Conservation (phyloP, 2,888 invertebrate species). For the Entomobrya multifasciata region DNA sequence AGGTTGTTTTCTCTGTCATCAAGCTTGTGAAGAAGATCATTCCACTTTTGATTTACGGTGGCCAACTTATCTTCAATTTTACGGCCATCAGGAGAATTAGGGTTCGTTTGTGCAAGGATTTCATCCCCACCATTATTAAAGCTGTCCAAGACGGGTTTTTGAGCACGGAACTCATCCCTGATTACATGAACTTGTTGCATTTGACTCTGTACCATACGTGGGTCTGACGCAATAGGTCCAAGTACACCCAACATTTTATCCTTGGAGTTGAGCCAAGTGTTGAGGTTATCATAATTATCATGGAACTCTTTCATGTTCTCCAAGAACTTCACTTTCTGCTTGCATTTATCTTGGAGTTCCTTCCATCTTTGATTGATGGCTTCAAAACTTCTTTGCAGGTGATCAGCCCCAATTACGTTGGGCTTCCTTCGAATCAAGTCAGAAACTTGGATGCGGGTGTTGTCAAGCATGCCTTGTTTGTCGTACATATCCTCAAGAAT, state of each 20-base stretch:
- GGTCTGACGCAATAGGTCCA: constrained; percentile 97
- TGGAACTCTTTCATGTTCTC: constrained; percentile 94
- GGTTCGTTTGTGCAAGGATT: constrained; percentile 85
- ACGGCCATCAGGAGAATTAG: constrained; percentile 85
- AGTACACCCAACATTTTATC: constrained; percentile 97
- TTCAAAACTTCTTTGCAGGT: constrained; percentile 91
- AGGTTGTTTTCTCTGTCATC: constrained; percentile 94
- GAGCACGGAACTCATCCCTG: constrained; percentile 95
- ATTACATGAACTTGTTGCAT: constrained; percentile 94
- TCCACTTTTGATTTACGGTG: constrained; percentile 85
- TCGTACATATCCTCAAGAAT: constrained; percentile 96
- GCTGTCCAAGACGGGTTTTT: constrained; percentile 94
- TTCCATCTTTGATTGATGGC: constrained; percentile 92
- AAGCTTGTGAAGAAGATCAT: constrained; percentile 88
- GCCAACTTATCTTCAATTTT: constrained; percentile 88
- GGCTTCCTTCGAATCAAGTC: constrained; percentile 93
- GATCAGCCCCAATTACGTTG: constrained; percentile 91
- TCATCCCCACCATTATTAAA: constrained; percentile 90
- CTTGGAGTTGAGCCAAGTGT: constrained; percentile 97
- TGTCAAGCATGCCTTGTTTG: constrained; percentile 93
- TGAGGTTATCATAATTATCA: constrained; percentile 91
- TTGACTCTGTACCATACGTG: constrained; percentile 95
- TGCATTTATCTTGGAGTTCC: constrained; percentile 91
- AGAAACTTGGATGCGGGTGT: constrained; percentile 92
- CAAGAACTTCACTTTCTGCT: constrained; percentile 84